These are phyloP conservation scores for Drosophila ficusphila DNA, from an alignment of 1,140 invertebrate genomes.

Conservation along the genomic window DNA sequence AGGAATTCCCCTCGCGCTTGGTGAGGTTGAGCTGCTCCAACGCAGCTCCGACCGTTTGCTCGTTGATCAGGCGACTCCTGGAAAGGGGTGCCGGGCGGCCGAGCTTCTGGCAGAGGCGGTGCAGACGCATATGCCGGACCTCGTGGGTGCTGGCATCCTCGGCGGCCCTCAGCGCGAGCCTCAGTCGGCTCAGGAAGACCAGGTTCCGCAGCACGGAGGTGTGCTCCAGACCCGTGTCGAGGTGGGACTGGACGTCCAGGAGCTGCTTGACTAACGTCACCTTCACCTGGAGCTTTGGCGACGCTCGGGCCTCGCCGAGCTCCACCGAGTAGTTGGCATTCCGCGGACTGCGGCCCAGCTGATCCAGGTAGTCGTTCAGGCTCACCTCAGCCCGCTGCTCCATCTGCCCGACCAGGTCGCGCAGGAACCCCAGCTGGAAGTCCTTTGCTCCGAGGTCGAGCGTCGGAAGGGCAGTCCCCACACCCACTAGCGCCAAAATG, in stretches of 20 bases:
- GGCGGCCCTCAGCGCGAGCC: slow-evolving; percentile 25
- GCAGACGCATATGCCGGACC: slow-evolving; percentile 70
- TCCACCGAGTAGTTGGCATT: slow-evolving; percentile 45
- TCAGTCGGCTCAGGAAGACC: slow-evolving; percentile 59
- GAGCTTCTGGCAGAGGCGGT: slow-evolving; percentile 68
- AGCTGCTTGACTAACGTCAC: slow-evolving; percentile 70
- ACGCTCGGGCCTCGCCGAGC: slow-evolving; percentile 17
- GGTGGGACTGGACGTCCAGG: slow-evolving; percentile 41
- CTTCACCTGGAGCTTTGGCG: slow-evolving; percentile 44
- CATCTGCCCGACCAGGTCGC: slow-evolving; percentile 19
- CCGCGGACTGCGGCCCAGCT: slow-evolving; percentile 19
- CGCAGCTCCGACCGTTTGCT: slow-evolving; percentile 47
- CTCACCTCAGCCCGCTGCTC: slow-evolving; percentile 41
- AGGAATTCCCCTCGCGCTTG: not conserved
- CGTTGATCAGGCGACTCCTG: slow-evolving; percentile 41
- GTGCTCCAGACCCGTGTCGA: slow-evolving; percentile 39
- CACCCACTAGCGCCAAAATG: not conserved
- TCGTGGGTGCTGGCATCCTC: slow-evolving; percentile 63
- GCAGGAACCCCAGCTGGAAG: slow-evolving; percentile 60
- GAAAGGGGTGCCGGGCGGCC: slow-evolving; percentile 10
- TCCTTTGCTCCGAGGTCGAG: slow-evolving; percentile 42
- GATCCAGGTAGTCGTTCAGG: slow-evolving; percentile 51
- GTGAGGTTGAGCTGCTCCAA: slow-evolving; percentile 58
- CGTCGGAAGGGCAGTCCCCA: not conserved
- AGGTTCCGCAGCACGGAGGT: slow-evolving; percentile 65